Percentiles rank a stretch among this genome's conserved stretches.
Conservation (phyloP, 2,113 vertebrate species). For the Dasyprocta punctata region DNA sequence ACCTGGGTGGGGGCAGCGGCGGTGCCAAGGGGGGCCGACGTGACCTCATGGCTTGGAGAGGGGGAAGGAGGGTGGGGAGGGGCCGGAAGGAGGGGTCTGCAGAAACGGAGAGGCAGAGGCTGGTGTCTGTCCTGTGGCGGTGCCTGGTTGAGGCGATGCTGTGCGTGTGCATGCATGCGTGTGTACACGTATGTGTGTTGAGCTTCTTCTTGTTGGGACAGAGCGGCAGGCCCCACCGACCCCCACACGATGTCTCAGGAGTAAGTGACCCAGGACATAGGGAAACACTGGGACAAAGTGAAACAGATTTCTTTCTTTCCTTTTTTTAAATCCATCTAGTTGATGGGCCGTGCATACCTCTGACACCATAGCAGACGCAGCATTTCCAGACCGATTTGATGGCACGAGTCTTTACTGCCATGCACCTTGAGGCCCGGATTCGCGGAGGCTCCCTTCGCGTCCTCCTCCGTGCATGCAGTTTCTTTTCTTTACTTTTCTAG, state of each 20-base stretch:
- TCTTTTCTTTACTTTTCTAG: not conserved
- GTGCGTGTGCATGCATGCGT: not conserved
- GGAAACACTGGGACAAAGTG: not conserved
- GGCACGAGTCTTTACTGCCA: accelerated
- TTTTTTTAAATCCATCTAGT: not conserved
- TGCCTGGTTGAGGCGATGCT: accelerated
- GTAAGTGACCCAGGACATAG: not conserved
- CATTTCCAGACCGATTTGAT: not conserved
- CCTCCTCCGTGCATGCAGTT: too few species aligned
- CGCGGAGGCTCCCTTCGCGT: not conserved
- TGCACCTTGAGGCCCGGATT: too few species aligned
- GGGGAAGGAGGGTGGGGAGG: not conserved
- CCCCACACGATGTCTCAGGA: not conserved
- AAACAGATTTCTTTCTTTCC: not conserved
- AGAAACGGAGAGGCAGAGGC: too few species aligned
- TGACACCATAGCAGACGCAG: accelerated
- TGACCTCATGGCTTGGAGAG: not conserved
- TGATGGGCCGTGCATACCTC: not conserved
- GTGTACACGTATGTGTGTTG: too few species aligned
- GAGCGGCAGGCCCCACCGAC: accelerated
- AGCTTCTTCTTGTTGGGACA: not conserved
- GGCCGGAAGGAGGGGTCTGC: accelerated
- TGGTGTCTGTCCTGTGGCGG: not conserved
- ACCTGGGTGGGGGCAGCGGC: accelerated
- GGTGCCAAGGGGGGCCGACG: accelerated